Evolutionary conservation across 92 coral and sea anemone species (phyloP), one percentile per base, ranked within the genome.

Genomic region (Parazoanthus swiftii): DNA sequence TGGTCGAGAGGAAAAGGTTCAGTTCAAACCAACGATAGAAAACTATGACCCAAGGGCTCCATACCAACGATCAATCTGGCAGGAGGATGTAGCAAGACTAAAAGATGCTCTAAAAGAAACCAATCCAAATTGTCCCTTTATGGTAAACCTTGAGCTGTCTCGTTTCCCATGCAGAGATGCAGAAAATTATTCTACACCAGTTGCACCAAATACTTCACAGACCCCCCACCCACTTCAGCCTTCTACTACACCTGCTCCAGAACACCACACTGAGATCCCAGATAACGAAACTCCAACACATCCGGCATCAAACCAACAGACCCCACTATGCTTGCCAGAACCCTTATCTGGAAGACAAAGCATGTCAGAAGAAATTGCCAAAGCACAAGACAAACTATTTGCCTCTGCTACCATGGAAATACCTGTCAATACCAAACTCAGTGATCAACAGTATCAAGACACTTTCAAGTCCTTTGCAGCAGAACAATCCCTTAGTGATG

Each of bases 1-100:
- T 67, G 86, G 86, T 13, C 43, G 9, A 81, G 86, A 65, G 58
- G n/a, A 65, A 21, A 86, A 76, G 6, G 73, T 5, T 26, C 73
- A 76, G 15, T 42, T 76, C 58, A 86, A 56, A 29, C 74, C 72
- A 86, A 56, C 66, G 15, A 86, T 86, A 48, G 81, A 86, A 9
- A 86, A 74, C 39, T 86, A 54, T 76, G 89, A 86, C 63, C 89
- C 89, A 2, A 86, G 89, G 81, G 89, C 89, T 39, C 83, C 83
- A 39, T 21, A 81, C 70, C 86, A 81, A 8, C 70, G 43, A 81
- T 56, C 23, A 16, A 65, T 81, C 25, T 81, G 86, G 75, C 74
- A 76, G 54, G 73, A 79, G 42, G 89, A 86, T 79, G 81, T 86
- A 14, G 46, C 26, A 36, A 86, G 68, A 29, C 43, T 76, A 66